These are phyloP conservation scores for Ceratina japonica DNA, from an alignment of 1,140 invertebrate genomes.

Conservation along the genomic window DNA sequence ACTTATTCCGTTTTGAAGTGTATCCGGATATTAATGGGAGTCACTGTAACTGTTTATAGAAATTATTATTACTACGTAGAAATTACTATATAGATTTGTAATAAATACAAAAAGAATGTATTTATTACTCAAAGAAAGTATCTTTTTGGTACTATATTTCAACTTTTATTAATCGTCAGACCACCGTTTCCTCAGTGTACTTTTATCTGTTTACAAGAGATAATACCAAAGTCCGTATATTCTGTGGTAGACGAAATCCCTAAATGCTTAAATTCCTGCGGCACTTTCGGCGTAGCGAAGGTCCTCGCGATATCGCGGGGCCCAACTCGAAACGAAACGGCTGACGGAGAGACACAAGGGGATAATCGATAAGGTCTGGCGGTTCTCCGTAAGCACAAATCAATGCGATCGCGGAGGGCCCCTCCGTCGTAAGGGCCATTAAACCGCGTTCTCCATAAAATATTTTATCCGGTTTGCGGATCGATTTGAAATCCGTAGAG, in stretches of 20 bases:
- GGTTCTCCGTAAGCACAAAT: slow-evolving; percentile 58
- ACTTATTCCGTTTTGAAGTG: too few relatives aligned
- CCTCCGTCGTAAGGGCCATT: slow-evolving; percentile 57
- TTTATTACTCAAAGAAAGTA: too few relatives aligned
- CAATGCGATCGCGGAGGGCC: slow-evolving; percentile 52
- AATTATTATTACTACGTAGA: too few relatives aligned
- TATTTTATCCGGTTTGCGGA: slow-evolving; percentile 68
- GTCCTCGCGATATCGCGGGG: slow-evolving; percentile 53
- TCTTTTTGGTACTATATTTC: too few relatives aligned
- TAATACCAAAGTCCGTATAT: background rate
- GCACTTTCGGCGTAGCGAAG: too few relatives aligned
- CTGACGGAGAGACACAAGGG: slow-evolving; percentile 37
- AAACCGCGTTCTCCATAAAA: slow-evolving; percentile 67
- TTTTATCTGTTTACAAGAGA: background rate
- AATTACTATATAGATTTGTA: too few relatives aligned
- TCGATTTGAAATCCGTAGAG: slow-evolving; percentile 68
- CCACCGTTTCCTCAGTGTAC: too few relatives aligned
- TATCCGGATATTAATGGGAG: too few relatives aligned
- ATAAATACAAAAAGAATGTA: too few relatives aligned
- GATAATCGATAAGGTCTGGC: slow-evolving; percentile 62
- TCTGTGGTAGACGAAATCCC: background rate
- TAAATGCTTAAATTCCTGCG: slow-evolving; percentile 7
- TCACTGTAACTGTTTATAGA: too few relatives aligned
- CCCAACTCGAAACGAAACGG: slow-evolving; percentile 39
- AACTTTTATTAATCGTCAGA: too few relatives aligned